Evolutionary conservation across 2,113 vertebrate species (phyloP).

Genomic region (Aythya baeri): DNA sequence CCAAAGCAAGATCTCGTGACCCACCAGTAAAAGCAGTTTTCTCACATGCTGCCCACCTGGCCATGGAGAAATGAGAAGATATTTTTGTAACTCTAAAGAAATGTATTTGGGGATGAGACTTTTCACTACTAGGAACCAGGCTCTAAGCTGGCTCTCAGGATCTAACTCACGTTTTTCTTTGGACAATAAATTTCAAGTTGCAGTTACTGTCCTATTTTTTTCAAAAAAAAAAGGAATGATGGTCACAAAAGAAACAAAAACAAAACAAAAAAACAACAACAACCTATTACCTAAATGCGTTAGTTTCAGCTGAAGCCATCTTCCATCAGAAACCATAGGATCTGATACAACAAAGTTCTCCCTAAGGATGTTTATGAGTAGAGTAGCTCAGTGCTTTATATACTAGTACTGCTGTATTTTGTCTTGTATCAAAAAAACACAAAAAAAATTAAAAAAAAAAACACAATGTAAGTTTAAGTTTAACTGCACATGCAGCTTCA

Average conservation of each 20-base stretch:
- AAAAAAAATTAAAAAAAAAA: not conserved
- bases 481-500: not conserved
- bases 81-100: not conserved
- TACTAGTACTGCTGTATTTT: slow-evolving; percentile 6
- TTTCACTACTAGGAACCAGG: slow-evolving; percentile 25
- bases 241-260: slow-evolving; percentile 20
- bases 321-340: slow-evolving; percentile 76
- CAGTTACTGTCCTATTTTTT: slow-evolving; percentile 51
- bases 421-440: slow-evolving; percentile 26
- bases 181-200: slow-evolving; percentile 56
- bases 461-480: not conserved
- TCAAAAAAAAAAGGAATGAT: slow-evolving; percentile 34
- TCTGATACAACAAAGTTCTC: slow-evolving; percentile 54
- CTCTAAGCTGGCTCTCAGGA: slow-evolving; percentile 2
- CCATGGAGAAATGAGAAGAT: not conserved
- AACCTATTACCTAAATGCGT: slow-evolving; percentile 1
- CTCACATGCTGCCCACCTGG: not conserved
- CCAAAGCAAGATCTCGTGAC: not conserved
- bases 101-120: not conserved
- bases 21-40: not conserved
- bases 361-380: slow-evolving; percentile 2
- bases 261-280: not conserved
- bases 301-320: slow-evolving; percentile 58
- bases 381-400: slow-evolving; percentile 52
- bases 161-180: slow-evolving; percentile 56